These are phyloP conservation scores for Serripes groenlandicus DNA, from an alignment of 2,888 invertebrate genomes.

Conservation along the genomic window DNA sequence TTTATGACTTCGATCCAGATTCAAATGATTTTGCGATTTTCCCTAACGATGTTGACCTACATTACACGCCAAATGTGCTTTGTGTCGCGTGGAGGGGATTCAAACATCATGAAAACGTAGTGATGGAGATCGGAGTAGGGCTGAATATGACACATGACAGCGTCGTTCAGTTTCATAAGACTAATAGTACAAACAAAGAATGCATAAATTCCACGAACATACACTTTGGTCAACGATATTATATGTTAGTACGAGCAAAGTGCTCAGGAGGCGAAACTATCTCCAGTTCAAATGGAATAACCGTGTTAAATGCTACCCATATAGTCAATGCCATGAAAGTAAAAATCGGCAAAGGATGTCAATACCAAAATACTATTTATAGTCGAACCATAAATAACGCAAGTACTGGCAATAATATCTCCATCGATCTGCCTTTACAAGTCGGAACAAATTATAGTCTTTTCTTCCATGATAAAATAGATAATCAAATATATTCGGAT, in stretches of 20 bases:
- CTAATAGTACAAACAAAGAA: neutral
- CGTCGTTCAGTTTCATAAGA: neutral
- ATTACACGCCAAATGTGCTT: constrained; percentile 15
- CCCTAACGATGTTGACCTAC: constrained; percentile 19
- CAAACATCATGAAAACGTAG: constrained; percentile 31
- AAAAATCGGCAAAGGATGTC: neutral
- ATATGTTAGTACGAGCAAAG: constrained; percentile 30
- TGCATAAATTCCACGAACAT: constrained; percentile 14
- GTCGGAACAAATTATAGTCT: neutral
- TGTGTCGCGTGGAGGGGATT: constrained; percentile 39
- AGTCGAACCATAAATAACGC: neutral
- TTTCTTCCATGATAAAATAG: neutral
- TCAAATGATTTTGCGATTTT: neutral
- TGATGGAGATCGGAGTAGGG: constrained; percentile 31
- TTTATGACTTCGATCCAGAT: constrained; percentile 51
- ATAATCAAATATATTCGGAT: no score
- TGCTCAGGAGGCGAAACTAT: constrained; percentile 45
- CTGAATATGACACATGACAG: neutral
- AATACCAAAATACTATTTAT: neutral
- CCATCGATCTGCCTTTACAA: neutral
- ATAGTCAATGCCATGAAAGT: constrained; percentile 18
- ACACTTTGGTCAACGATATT: constrained; percentile 6
- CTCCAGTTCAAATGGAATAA: constrained; percentile 59
- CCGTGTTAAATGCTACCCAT: constrained; percentile 22
- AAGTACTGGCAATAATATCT: neutral